Percentiles rank a stretch among this genome's conserved stretches.
These are phyloP conservation scores for Eustalomyia histrio DNA, from an alignment of 2,888 invertebrate species.

Conservation along the genomic window DNA sequence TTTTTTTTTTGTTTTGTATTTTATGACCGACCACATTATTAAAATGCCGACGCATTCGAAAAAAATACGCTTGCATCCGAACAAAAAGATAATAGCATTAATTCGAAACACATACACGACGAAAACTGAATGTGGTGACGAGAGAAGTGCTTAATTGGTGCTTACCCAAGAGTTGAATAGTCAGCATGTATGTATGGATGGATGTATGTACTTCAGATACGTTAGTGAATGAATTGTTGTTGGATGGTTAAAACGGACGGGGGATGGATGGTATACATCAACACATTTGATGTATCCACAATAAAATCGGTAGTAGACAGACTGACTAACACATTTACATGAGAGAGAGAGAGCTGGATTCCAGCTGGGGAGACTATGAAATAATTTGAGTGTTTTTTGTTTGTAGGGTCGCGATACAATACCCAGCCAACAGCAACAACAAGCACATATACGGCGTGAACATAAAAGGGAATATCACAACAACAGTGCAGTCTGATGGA, in stretches of 20 bases:
- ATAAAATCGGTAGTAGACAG: conserved; percentile 8
- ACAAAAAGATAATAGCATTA: conserved; percentile 42
- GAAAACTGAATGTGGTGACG: conserved; percentile 40
- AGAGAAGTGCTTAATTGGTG: conserved; percentile 55
- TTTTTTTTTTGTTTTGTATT: too few relatives aligned
- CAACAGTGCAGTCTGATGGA: conserved; percentile 10
- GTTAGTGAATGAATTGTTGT: background rate
- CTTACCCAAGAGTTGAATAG: conserved; percentile 4
- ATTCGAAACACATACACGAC: conserved; percentile 48
- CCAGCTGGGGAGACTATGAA: conserved; percentile 8
- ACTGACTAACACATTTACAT: conserved; percentile 9
- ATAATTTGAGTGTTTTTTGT: conserved; percentile 28
- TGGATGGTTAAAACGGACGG: background rate
- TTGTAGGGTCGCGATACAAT: conserved; percentile 3
- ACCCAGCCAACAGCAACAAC: background rate
- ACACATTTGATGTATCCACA: background rate
- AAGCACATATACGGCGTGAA: conserved; percentile 9
- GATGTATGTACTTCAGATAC: background rate
- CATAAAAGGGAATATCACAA: conserved; percentile 29
- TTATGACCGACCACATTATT: too few relatives aligned
- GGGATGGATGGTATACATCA: background rate
- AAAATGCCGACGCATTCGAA: conserved; percentile 41
- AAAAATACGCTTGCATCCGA: conserved; percentile 31
- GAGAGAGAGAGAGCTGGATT: conserved; percentile 32
- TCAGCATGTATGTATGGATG: background rate